Base-by-base conservation (phyloP, 2,113 vertebrate species). In the Sisor rabdophorus region DNA sequence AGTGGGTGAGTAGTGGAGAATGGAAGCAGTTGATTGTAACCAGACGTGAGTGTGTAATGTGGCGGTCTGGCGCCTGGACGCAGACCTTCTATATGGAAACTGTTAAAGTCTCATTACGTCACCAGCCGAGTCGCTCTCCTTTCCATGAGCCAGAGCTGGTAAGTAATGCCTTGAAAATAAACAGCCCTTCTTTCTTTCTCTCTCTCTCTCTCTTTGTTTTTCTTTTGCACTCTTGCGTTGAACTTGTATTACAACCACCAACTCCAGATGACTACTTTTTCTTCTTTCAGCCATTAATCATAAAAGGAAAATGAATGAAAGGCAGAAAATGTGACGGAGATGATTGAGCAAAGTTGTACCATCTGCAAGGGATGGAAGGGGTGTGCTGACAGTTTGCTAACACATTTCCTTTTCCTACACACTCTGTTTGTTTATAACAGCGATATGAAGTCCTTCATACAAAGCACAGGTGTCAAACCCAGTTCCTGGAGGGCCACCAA, bases 61-160 rank as follows among this genome's bases (percentile, higher is more conserved):
- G 83, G 75, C 82, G 79, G 86, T 77, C 89, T 89, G 90, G 90
- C 87, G 87, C 88, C 89, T 86, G 80, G 13, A 86, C 75, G 73
- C 85, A 80, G 81, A 82, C 81, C 79, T 79, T 82, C 86, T 87
- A 81, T 85, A 89, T 92, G 91, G 92, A 91, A 92, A 91, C 89
- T 90, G 87, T 92, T 91, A 89, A 82, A 72, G 86, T 82, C 87
- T 68, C 75, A 83, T 88, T 87, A 88, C 86, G 87, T 91, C 90
- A 93, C 82, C 84, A 81, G 76, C 36, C 60, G 59, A 73, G 71
- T 71, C 70, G 75, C 58, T 78, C 68, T 58, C 73, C 56, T 73
- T 79, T 81, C 79, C 82, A 60, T 79, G 82, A 79, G 79, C 74
- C 73, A 77, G 87, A 59, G 65, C 44, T 78, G 79, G 80, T 84